phyloP scores from a whole-genome alignment of 2,888 invertebrate genomes.

The Apocheima hispidaria region DNA sequence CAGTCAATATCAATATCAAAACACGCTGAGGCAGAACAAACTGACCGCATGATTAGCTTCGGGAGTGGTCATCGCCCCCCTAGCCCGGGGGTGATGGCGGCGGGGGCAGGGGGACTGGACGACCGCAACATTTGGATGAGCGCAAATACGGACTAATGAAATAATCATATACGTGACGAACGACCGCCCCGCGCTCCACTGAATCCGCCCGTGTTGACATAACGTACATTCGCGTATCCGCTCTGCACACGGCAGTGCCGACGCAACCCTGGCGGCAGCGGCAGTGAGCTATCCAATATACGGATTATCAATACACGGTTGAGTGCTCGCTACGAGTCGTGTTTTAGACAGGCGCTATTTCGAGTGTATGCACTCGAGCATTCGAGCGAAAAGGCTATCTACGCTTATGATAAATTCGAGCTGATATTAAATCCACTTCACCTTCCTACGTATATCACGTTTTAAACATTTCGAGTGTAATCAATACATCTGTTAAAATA shows the following conservation, averaged over 20 bases:
- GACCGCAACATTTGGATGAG: conserved; percentile 80
- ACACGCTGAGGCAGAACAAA: conserved; percentile 86
- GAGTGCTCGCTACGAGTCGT: conserved; percentile 64
- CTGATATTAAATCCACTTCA: conserved; percentile 28
- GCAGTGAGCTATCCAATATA: conserved; percentile 53
- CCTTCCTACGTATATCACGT: conserved; percentile 19
- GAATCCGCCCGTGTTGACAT: conserved; percentile 74
- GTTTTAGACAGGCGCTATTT: conserved; percentile 67
- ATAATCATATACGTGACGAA: conserved; percentile 85
- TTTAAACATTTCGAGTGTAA: conserved; percentile 23
- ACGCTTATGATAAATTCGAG: conserved; percentile 38
- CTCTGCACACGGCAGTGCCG: conserved; percentile 23
- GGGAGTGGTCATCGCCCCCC: conserved; percentile 82
- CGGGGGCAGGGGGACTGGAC: conserved; percentile 47
- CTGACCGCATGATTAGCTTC: conserved; percentile 86
- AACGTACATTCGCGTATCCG: conserved; percentile 51
- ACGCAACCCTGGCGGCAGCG: conserved; percentile 23
- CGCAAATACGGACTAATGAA: conserved; percentile 85
- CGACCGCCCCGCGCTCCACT: conserved; percentile 70
- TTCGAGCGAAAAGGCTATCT: conserved; percentile 63
- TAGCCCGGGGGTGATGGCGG: conserved; percentile 43
- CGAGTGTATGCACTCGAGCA: conserved; percentile 62
- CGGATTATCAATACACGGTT: conserved; percentile 69
- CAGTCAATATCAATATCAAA: conserved; percentile 86
- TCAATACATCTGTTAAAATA: conserved; percentile 12